Conservation (phyloP, 2,797 vertebrate species). For the Setipinna tenuifilis region DNA sequence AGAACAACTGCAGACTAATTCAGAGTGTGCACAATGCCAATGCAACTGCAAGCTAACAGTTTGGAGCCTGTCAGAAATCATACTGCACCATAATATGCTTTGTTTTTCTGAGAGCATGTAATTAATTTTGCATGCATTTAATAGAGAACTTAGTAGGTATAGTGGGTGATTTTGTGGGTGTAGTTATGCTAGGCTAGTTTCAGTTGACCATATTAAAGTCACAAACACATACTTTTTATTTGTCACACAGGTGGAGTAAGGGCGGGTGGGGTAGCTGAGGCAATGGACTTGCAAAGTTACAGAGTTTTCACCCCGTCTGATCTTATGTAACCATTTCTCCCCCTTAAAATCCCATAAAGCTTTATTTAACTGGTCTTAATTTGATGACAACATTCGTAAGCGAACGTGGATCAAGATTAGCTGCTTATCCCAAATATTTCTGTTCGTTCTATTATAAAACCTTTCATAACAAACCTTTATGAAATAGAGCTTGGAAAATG, state of each 20-base stretch:
- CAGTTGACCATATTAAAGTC: not conserved
- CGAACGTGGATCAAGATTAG: not conserved
- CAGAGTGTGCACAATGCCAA: too few relatives aligned
- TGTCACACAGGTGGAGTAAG: not conserved
- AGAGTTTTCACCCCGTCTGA: not conserved
- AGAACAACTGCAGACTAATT: too few relatives aligned
- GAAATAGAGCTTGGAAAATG: not conserved
- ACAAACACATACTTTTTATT: not conserved
- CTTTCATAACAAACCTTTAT: not conserved
- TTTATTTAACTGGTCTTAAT: constrained; percentile 3
- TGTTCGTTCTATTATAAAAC: not conserved
- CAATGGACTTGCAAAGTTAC: not conserved
- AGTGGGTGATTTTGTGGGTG: not conserved
- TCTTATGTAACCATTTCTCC: not conserved
- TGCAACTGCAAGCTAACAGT: too few relatives aligned
- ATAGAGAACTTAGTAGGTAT: not conserved
- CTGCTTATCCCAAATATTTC: not conserved
- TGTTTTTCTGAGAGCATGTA: too few relatives aligned
- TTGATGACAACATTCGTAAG: constrained; percentile 4
- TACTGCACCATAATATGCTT: too few relatives aligned
- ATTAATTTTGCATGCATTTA: too few relatives aligned
- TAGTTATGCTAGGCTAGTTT: not conserved
- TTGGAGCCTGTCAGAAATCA: too few relatives aligned
- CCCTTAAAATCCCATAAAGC: constrained; percentile 1
- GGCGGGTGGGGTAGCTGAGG: not conserved